Conservation (phyloP, 2,888 invertebrate species). For the Idaea dimidiata region DNA sequence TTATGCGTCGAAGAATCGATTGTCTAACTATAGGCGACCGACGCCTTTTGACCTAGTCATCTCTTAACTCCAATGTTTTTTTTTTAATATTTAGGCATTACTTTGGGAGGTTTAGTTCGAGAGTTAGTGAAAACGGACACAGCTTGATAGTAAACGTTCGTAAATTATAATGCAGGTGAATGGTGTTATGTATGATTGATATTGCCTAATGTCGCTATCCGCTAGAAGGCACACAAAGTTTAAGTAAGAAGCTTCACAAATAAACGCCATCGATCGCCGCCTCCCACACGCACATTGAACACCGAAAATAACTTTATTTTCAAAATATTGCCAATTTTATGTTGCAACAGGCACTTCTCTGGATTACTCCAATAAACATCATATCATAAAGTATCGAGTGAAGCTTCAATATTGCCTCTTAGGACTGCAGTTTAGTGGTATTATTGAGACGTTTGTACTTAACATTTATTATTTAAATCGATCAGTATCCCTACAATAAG, state of each 20-base stretch:
- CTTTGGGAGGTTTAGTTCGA: too few species aligned
- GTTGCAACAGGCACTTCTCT: slow-evolving; percentile 80
- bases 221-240: slow-evolving; percentile 81
- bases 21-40: too few species aligned
- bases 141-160: slow-evolving; percentile 28
- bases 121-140: too few species aligned
- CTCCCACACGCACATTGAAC: slow-evolving; percentile 47
- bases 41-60: too few species aligned
- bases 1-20: too few species aligned
- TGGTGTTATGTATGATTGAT: slow-evolving; percentile 69
- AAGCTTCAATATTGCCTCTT: slow-evolving; percentile 70
- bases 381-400: slow-evolving; percentile 71
- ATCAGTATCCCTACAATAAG: slow-evolving; percentile 16
- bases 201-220: slow-evolving; percentile 77
- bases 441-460: slow-evolving; percentile 71
- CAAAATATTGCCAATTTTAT: slow-evolving; percentile 79
- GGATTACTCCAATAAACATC: slow-evolving; percentile 80
- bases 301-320: slow-evolving; percentile 66
- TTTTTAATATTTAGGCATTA: slow-evolving; percentile 40
- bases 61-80: too few species aligned
- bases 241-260: slow-evolving; percentile 78
- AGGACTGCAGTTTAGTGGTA: slow-evolving; percentile 58
- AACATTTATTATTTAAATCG: slow-evolving; percentile 56
- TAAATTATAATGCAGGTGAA: slow-evolving; percentile 50
- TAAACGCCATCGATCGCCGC: slow-evolving; percentile 36